These are phyloP conservation scores for Intellagama lesueurii DNA, from an alignment of 2,797 vertebrate genomes.

Conservation along the genomic window DNA sequence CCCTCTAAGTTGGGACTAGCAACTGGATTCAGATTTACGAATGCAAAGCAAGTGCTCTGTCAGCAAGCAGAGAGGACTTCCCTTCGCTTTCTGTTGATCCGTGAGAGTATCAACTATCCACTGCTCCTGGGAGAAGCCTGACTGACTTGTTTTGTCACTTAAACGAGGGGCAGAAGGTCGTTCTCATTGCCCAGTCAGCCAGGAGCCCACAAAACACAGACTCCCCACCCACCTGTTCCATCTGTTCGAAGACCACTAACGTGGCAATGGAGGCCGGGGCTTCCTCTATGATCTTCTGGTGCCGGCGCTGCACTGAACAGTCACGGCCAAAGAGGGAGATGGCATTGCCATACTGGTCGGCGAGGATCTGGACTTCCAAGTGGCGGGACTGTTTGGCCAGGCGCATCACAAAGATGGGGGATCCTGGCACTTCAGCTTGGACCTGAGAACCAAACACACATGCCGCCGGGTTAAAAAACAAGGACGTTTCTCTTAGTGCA, in stretches of 20 bases:
- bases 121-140: background rate
- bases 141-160: background rate
- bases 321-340: conserved; percentile 97
- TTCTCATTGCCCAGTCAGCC: background rate
- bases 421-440: conserved; percentile 85
- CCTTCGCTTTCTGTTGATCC: too few species aligned
- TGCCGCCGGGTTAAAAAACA: background rate
- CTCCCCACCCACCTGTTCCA: conserved; percentile 88
- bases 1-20: too few species aligned
- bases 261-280: conserved; percentile 95
- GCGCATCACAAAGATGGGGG: conserved; percentile 91
- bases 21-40: too few species aligned
- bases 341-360: conserved; percentile 95
- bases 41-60: too few species aligned
- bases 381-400: conserved; percentile 96
- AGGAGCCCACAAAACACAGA: background rate
- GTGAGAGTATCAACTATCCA: background rate
- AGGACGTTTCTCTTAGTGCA: background rate
- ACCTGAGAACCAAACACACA: conserved; percentile 70
- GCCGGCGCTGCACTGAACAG: conserved; percentile 96
- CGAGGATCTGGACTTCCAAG: conserved; percentile 94
- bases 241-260: conserved; percentile 90
- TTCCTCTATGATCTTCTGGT: conserved; percentile 99
- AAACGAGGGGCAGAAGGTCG: background rate
- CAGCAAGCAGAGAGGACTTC: too few species aligned